Evolutionary conservation across 2,888 invertebrate genomes (phyloP), one percentile per base, ranked within the genome.

Genomic region (Leptopterna dolabrata): DNA sequence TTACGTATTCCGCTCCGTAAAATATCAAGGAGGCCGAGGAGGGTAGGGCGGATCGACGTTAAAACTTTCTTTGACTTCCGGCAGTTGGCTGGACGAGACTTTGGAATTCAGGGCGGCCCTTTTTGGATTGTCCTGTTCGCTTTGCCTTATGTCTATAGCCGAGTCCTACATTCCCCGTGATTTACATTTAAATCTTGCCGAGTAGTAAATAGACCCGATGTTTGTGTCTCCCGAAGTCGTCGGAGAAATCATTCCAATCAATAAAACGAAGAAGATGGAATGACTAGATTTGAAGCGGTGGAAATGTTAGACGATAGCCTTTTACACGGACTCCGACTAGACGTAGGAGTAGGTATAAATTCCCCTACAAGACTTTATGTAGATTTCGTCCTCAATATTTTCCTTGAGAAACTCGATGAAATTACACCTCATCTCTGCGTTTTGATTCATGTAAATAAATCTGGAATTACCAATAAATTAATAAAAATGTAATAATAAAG

Each of bases 1-100:
- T 81, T 81, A 81, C 55, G 81, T 81, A 81, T 81, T 81, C 81
- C 55, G 55, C 81, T 81, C 29, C 81, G 47, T 81, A 81, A 81
- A 63, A 81, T 81, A 51, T 81, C 55, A 81, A 27, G 47, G 13
- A 47, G 81, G 16, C 81, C 24, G 73, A 41, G 27, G 51, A 51
- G 63, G 63, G 63, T 63, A 24, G 63, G 63, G 63, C 63, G 4
- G 63, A 63, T 63, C 24, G 63, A 43, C 45, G 45, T 27, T 41
- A 45, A 27, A 78, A 78, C 78, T 78, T 47, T 78, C 78, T 78
- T 78, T 43, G 43, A 78, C 78, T 78, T 78, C 78, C 78, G 78
- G 36, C 78, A 43, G 45, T 78, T 27, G 45, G 36, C 11, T 43
- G 24, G 43, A 78, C 6, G 43, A 45, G 78, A 45, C 24, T 41